Conservation (phyloP, 2,113 vertebrate genomes). For the Hippocampus barbouri region DNA sequence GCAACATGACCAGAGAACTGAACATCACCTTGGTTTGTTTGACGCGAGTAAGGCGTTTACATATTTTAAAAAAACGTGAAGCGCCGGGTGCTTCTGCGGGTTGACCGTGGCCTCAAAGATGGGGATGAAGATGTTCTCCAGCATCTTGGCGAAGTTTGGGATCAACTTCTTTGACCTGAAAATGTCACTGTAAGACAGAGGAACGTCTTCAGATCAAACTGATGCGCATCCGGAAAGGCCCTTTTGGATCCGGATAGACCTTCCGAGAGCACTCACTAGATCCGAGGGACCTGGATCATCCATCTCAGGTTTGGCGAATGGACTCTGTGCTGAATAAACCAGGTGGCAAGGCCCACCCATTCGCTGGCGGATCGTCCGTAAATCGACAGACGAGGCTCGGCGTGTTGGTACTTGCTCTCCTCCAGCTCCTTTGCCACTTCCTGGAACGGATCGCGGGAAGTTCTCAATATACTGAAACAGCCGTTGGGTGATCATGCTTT, state of each 20-base stretch:
- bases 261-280: constrained; percentile 84
- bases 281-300: constrained; percentile 96
- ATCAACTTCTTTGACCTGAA: constrained; percentile 89
- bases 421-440: constrained; percentile 90
- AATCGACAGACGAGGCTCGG: constrained; percentile 92
- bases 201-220: background rate
- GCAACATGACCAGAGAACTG: background rate
- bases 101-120: constrained; percentile 93
- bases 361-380: constrained; percentile 86
- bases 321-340: constrained; percentile 94
- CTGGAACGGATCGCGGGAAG: constrained; percentile 62
- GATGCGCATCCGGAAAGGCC: background rate
- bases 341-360: constrained; percentile 83
- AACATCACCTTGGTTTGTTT: background rate
- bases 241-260: background rate
- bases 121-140: constrained; percentile 94
- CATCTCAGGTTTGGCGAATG: constrained; percentile 95
- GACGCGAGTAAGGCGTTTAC: constrained; percentile 72
- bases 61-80: constrained; percentile 92
- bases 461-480: background rate
- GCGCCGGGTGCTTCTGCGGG: constrained; percentile 84
- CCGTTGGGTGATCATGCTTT: background rate
- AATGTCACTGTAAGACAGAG: constrained; percentile 83
- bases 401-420: constrained; percentile 94
- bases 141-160: constrained; percentile 87